Evolutionary conservation across 2,797 vertebrate species (phyloP).

Genomic region (Triplophysa yarkandensis): DNA sequence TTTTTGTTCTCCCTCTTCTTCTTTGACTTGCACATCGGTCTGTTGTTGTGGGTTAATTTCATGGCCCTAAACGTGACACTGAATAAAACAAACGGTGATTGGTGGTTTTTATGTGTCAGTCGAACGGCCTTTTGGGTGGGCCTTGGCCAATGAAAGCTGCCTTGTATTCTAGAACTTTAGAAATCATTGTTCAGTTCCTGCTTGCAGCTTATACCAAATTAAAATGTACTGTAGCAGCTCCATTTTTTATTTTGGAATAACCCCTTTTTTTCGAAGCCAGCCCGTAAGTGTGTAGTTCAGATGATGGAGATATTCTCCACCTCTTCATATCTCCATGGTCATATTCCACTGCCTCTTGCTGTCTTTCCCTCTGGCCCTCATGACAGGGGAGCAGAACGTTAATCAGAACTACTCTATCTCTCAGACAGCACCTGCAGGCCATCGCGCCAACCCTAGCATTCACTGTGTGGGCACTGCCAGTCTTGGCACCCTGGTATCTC

Average conservation of each 20-base stretch:
- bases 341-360: conserved; percentile 63
- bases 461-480: conserved; percentile 66
- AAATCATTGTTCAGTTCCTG: neutral
- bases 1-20: no score
- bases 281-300: conserved; percentile 6
- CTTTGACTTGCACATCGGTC: no score
- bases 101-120: no score
- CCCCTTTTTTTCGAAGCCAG: conserved; percentile 3
- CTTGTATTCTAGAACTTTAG: no score
- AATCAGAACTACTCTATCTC: conserved; percentile 74
- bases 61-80: no score
- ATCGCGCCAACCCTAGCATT: conserved; percentile 35
- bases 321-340: conserved; percentile 34
- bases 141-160: no score
- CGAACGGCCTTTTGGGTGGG: no score
- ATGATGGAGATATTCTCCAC: conserved; percentile 14
- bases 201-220: neutral
- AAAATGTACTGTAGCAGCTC: conserved; percentile 1
- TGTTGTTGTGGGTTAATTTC: no score
- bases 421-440: conserved; percentile 73
- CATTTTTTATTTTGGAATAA: conserved; percentile 15
- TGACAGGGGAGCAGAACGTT: conserved; percentile 71
- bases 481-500: conserved; percentile 61
- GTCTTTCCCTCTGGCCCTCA: conserved; percentile 67
- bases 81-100: no score